A percentile compares a stretch with the other conserved stretches of the same genome.
phyloP scores from a whole-genome alignment of 2,113 vertebrate genomes.

The Holacanthus passer region DNA sequence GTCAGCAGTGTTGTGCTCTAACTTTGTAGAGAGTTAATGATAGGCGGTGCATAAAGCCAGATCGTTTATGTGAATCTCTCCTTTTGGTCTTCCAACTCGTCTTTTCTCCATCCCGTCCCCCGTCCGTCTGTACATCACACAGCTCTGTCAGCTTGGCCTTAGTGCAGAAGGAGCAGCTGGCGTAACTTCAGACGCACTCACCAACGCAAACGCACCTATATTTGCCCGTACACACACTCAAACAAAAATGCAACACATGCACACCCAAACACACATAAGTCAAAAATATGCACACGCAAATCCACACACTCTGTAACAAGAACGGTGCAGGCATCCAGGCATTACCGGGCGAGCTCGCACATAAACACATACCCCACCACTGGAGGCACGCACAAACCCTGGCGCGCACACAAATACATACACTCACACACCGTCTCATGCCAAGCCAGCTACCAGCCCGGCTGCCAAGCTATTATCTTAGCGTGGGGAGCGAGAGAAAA shows the following conservation, averaged over 20 bases:
- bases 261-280: slow-evolving; percentile 8
- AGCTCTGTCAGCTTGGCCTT: slow-evolving; percentile 62
- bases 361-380: slow-evolving; percentile 40
- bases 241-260: slow-evolving; percentile 24
- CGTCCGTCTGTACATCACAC: slow-evolving; percentile 45
- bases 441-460: slow-evolving; percentile 65
- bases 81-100: slow-evolving; percentile 18
- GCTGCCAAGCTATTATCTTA: slow-evolving; percentile 80
- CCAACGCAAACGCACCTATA: slow-evolving; percentile 18
- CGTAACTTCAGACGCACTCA: slow-evolving; percentile 5
- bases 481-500: slow-evolving; percentile 63
- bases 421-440: slow-evolving; percentile 51
- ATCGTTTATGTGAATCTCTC: slow-evolving; percentile 13
- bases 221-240: slow-evolving; percentile 1
- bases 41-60: slow-evolving; percentile 6
- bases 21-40: slow-evolving; percentile 9
- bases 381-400: slow-evolving; percentile 45
- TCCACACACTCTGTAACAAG: neutral
- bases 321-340: slow-evolving; percentile 13
- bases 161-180: slow-evolving; percentile 36
- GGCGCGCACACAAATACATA: slow-evolving; percentile 35
- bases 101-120: neutral
- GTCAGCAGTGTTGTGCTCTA: slow-evolving; percentile 31
- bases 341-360: slow-evolving; percentile 28
- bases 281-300: slow-evolving; percentile 33